phyloP scores from a whole-genome alignment of 1,140 invertebrate genomes.

The Mesaphorura yosii region DNA sequence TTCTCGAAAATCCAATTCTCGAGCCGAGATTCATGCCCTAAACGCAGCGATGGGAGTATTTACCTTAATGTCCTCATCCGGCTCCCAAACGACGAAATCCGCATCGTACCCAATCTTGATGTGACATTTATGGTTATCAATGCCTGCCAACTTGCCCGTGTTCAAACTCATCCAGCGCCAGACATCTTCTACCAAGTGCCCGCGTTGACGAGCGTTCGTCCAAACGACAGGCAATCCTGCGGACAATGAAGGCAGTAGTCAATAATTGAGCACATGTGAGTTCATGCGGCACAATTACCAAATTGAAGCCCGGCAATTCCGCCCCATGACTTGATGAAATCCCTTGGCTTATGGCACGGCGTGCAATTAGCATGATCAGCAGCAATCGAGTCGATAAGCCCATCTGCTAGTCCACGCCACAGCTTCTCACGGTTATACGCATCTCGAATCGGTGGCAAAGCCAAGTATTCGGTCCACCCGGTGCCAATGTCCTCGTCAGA shows the following conservation, averaged over 20 bases:
- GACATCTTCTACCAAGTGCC: slow-evolving; percentile 43
- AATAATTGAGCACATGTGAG: too few species aligned
- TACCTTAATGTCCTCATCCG: slow-evolving; percentile 31
- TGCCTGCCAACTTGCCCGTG: slow-evolving; percentile 48
- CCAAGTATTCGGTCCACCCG: slow-evolving; percentile 53
- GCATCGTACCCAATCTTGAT: slow-evolving; percentile 50
- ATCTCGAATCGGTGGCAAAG: slow-evolving; percentile 55
- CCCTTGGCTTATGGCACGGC: slow-evolving; percentile 47
- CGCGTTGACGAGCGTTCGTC: slow-evolving; percentile 44
- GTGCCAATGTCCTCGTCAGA: slow-evolving; percentile 49
- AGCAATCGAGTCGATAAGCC: slow-evolving; percentile 50
- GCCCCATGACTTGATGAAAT: slow-evolving; percentile 57
- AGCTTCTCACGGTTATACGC: slow-evolving; percentile 48
- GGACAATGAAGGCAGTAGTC: slow-evolving; percentile 23
- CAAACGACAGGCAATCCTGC: slow-evolving; percentile 51
- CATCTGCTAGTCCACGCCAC: slow-evolving; percentile 48
- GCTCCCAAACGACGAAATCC: slow-evolving; percentile 57
- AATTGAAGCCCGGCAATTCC: slow-evolving; percentile 60
- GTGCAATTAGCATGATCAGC: slow-evolving; percentile 62
- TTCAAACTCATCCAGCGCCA: slow-evolving; percentile 46
- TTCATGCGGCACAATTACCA: slow-evolving; percentile 41
- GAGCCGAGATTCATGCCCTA: too few species aligned
- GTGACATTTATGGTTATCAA: slow-evolving; percentile 47
- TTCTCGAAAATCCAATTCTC: too few species aligned
- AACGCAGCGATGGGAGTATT: too few species aligned